Conservation (phyloP, 1,140 invertebrate genomes). For the Cydia amplana region DNA sequence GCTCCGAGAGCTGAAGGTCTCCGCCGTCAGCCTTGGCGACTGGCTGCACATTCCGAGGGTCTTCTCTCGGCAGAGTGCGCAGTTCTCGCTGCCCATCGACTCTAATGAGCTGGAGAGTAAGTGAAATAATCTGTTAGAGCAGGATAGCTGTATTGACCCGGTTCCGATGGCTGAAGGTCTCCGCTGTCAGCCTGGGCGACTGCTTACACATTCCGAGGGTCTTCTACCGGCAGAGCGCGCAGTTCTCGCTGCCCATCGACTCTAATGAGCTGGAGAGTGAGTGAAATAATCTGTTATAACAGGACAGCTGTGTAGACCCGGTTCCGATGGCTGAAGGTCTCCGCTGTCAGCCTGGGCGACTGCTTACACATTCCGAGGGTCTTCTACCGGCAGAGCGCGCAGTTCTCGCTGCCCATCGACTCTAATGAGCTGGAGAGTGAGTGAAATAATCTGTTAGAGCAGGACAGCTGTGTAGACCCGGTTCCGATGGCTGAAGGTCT, state of each 20-base stretch:
- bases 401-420: constrained; percentile 84
- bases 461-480: constrained; percentile 68
- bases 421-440: constrained; percentile 80
- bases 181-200: constrained; percentile 72
- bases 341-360: constrained; percentile 72
- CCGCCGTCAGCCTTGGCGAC: constrained; percentile 72
- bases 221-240: constrained; percentile 82
- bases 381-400: constrained; percentile 82
- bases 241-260: constrained; percentile 84
- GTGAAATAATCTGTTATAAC: constrained; percentile 7
- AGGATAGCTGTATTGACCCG: constrained; percentile 64
- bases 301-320: too few relatives aligned
- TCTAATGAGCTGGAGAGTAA: constrained; percentile 80
- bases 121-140: constrained; percentile 17
- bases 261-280: constrained; percentile 80
- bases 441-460: constrained; percentile 13
- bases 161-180: constrained; percentile 52
- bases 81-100: constrained; percentile 84
- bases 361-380: constrained; percentile 82
- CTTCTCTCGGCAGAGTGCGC: constrained; percentile 82
- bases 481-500: constrained; percentile 53
- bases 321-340: constrained; percentile 52
- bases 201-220: constrained; percentile 82
- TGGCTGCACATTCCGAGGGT: constrained; percentile 82
- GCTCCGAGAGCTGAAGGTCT: constrained; percentile 53